These are phyloP conservation scores for Monarcha castaneiventris DNA, from an alignment of 2,113 vertebrate genomes.

Conservation along the genomic window DNA sequence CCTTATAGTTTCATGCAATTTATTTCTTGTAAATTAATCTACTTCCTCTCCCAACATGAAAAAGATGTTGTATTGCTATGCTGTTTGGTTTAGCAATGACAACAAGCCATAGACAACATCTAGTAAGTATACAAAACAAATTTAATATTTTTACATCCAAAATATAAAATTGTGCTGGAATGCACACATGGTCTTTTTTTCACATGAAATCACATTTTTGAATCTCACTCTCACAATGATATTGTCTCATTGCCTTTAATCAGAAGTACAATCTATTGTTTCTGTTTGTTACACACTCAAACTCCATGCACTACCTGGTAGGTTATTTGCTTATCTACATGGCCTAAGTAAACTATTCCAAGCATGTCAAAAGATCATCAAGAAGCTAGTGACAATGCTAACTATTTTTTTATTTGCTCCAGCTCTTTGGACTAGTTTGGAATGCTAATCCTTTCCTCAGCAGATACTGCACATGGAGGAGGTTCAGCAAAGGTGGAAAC, in stretches of 20 bases:
- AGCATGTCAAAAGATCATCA: constrained; percentile 7
- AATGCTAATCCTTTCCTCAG: neutral
- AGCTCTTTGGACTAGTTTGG: neutral
- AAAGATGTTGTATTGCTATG: neutral
- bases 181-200: neutral
- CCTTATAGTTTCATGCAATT: constrained; percentile 2
- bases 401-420: neutral
- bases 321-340: constrained; percentile 16
- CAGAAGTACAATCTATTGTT: neutral
- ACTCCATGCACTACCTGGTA: neutral
- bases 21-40: constrained; percentile 45
- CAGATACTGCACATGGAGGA: fast-evolving
- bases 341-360: constrained; percentile 24
- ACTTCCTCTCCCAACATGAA: constrained; percentile 18
- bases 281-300: neutral
- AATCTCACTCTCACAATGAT: neutral
- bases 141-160: neutral
- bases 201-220: neutral
- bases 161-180: neutral
- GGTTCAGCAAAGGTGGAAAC: neutral
- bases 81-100: constrained; percentile 22
- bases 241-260: neutral
- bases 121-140: neutral
- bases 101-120: neutral
- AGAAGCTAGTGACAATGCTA: neutral